Conservation (phyloP, 53 echinoderm and acorn worm species). For the Hippasteria phrygiana region DNA sequence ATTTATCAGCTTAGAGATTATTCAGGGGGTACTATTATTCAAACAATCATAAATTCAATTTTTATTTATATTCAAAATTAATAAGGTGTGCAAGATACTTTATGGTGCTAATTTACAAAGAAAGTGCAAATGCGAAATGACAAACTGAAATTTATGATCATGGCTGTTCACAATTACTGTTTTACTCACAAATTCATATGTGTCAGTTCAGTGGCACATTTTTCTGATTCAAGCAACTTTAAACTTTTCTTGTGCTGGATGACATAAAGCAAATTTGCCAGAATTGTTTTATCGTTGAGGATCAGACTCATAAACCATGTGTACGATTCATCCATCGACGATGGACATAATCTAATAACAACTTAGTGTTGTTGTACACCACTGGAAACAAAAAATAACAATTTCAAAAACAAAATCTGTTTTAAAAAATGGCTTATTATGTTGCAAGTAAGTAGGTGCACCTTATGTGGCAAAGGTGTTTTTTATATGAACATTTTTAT, state of each 20-base stretch:
- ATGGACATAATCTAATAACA: too few relatives aligned
- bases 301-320: neutral
- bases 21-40: too few relatives aligned
- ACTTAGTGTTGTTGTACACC: too few relatives aligned
- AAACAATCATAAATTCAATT: too few relatives aligned
- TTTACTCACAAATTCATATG: neutral
- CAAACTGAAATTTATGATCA: neutral
- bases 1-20: too few relatives aligned
- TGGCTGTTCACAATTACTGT: neutral
- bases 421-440: too few relatives aligned
- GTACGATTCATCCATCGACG: neutral
- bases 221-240: neutral
- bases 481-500: neutral
- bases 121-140: conserved; percentile 1
- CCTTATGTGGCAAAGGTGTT: conserved; percentile 13
- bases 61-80: neutral
- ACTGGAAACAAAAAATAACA: neutral
- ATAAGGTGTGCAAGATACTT: neutral
- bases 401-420: neutral
- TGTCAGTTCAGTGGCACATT: neutral
- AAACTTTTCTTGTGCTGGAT: neutral
- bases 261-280: neutral
- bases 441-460: neutral
- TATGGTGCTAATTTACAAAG: neutral
- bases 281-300: neutral